Base-by-base conservation (phyloP, 2,797 vertebrate species). In the Tolypeutes matacus region DNA sequence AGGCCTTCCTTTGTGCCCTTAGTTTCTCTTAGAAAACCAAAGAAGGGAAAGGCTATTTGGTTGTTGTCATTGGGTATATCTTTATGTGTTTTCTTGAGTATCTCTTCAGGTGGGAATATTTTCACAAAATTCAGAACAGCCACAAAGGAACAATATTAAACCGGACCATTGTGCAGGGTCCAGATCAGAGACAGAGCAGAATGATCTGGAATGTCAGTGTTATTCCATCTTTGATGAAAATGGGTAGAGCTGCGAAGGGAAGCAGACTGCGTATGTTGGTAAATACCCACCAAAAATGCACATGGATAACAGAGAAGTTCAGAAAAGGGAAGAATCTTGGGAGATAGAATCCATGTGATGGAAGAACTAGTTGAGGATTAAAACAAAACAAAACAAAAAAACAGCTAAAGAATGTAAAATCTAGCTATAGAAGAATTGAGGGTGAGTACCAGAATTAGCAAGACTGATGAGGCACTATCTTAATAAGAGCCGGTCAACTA, bases 11-110 rank as follows among this genome's bases (percentile, higher is more conserved):
- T 75, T 46, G 56, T 95, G 31, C 78, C n/a, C n/a, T 65, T 78
- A 46, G 67, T 84, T 94, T 96, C 76, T 95, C 76, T 90, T 89
- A 84, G 78, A 83, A 76, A 92, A 73, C 12, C 42, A 94, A 69
- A 86, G 12, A 67, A 46, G 80, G 25, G 72, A 67, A 86, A 77
- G 73, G 31, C 77, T 76, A 53, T 91, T 85, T 72, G 42, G 72
- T 88, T 53, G 46, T 60, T 72, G 5, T 86, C 64, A 56, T 51
- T 77, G 49, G 73, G 20, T 75, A 4, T 85, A 65, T 62, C 36
- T 93, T 56, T 94, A 39, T 65, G 20, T 88, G 76, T 90, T 62
- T 70, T 69, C 73, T 39, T 95, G 27, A 76, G 14, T 51, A 39
- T 87, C 95, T 56, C 56, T 93, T 23, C 21, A 78, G 18, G 49